These are phyloP conservation scores for Mola mola DNA, from an alignment of 2,113 vertebrate species.

Conservation along the genomic window DNA sequence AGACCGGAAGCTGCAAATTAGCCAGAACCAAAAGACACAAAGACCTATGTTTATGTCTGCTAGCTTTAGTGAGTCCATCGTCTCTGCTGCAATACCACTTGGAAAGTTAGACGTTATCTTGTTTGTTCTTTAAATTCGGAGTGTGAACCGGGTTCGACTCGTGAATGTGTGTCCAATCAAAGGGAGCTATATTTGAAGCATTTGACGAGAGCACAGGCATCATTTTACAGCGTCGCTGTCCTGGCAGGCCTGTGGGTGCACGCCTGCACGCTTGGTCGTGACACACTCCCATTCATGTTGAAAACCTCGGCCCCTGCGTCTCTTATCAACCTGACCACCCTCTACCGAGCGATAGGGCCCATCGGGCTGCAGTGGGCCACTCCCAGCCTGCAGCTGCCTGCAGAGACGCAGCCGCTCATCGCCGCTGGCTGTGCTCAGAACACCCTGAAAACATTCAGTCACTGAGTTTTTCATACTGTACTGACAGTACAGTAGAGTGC, in stretches of 20 bases:
- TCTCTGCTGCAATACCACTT: too few species aligned
- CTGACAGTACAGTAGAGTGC: conserved; percentile 16
- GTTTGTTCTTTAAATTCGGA: too few species aligned
- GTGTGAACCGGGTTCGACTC: background rate
- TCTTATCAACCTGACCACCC: conserved; percentile 72
- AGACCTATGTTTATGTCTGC: too few species aligned
- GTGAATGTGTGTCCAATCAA: conserved; percentile 47
- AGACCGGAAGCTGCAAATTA: too few species aligned
- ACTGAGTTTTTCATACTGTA: conserved; percentile 1
- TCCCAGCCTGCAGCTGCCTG: conserved; percentile 53
- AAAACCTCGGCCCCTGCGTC: conserved; percentile 21
- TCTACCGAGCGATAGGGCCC: conserved; percentile 58
- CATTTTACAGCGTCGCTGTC: conserved; percentile 67
- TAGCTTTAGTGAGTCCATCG: too few species aligned
- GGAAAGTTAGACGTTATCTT: too few species aligned
- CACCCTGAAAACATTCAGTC: conserved; percentile 27
- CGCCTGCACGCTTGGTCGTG: conserved; percentile 24
- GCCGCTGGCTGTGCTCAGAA: conserved; percentile 31
- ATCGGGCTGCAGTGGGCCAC: conserved; percentile 48
- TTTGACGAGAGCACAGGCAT: conserved; percentile 41
- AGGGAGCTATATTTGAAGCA: conserved; percentile 70
- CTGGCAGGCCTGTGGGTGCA: conserved; percentile 29
- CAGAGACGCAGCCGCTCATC: conserved; percentile 24
- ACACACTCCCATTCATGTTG: conserved; percentile 55
- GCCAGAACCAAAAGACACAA: too few species aligned